Conservation (phyloP, 2,113 vertebrate species). For the Collichthys lucidus region DNA sequence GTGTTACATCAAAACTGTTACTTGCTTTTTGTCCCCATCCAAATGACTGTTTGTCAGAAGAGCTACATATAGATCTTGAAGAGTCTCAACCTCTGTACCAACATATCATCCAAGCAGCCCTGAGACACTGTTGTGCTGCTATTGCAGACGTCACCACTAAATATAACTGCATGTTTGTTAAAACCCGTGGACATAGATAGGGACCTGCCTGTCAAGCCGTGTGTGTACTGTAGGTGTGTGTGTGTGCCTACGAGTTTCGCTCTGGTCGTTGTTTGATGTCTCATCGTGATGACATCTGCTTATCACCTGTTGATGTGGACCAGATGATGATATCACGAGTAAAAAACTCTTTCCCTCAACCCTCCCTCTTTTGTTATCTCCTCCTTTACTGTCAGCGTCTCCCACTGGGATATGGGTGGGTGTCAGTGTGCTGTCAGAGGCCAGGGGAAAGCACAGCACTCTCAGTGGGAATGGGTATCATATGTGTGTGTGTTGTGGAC, state of each 20-base stretch:
- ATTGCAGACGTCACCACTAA: slow-evolving; percentile 17
- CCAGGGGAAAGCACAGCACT: slow-evolving; percentile 28
- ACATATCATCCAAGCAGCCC: not conserved
- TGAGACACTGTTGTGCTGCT: not conserved
- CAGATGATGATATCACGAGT: not conserved
- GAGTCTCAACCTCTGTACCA: slow-evolving; percentile 3
- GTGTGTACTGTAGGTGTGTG: not conserved
- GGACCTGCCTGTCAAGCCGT: slow-evolving; percentile 3
- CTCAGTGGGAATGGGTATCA: slow-evolving; percentile 22
- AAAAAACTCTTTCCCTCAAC: slow-evolving; percentile 3
- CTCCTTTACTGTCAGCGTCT: slow-evolving; percentile 42
- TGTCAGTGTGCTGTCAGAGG: slow-evolving; percentile 64
- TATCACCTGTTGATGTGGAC: slow-evolving; percentile 48
- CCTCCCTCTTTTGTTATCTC: slow-evolving; percentile 22
- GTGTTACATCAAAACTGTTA: not conserved
- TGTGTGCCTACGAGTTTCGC: not conserved
- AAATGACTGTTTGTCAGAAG: not conserved
- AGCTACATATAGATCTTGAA: not conserved
- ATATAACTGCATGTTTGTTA: slow-evolving; percentile 34
- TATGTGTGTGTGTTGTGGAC: not conserved
- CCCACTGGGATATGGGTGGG: slow-evolving; percentile 40
- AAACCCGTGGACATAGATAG: not conserved
- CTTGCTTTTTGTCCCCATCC: not conserved
- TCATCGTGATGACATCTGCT: slow-evolving; percentile 30
- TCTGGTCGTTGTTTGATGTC: slow-evolving; percentile 1